A percentile compares a stretch with the other conserved stretches of the same genome.
Evolutionary conservation across 2,113 vertebrate genomes (phyloP).

Genomic region (Morone chrysops): DNA sequence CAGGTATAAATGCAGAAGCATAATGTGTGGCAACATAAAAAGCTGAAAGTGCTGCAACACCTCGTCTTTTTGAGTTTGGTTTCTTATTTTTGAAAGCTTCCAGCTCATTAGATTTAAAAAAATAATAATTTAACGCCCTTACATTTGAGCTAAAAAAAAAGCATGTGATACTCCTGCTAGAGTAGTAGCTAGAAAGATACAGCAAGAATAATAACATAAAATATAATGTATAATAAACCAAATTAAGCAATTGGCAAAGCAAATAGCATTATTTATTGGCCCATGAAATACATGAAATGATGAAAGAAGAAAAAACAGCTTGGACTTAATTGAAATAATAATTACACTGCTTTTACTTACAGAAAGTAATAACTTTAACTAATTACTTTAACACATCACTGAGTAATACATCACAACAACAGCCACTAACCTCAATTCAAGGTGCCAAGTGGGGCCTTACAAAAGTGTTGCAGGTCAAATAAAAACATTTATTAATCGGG

Average conservation of each 20-base stretch:
- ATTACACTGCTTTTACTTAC: conserved; percentile 2
- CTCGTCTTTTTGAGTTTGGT: neutral
- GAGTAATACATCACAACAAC: conserved; percentile 10
- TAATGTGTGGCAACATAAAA: neutral
- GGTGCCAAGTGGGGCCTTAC: neutral
- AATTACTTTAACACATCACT: conserved; percentile 40
- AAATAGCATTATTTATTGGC: neutral
- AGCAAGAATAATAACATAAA: conserved; percentile 6
- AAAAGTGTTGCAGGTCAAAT: conserved; percentile 40
- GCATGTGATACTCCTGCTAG: neutral
- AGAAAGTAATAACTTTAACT: conserved; percentile 21
- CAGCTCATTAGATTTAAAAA: neutral
- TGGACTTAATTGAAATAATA: conserved; percentile 20
- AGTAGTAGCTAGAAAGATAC: neutral
- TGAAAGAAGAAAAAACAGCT: neutral
- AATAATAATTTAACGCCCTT: neutral
- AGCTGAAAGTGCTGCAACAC: neutral
- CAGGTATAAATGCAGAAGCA: neutral
- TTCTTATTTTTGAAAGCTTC: conserved; percentile 15
- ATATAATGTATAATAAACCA: neutral
- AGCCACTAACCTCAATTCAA: neutral
- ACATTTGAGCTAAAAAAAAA: neutral
- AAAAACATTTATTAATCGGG: conserved; percentile 38
- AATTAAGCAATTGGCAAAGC: conserved; percentile 7
- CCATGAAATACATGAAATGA: conserved; percentile 22